A percentile compares a stretch with the other conserved stretches of the same genome.
Evolutionary conservation across 2,888 invertebrate genomes (phyloP).

Genomic region (Eupsilia transversa): DNA sequence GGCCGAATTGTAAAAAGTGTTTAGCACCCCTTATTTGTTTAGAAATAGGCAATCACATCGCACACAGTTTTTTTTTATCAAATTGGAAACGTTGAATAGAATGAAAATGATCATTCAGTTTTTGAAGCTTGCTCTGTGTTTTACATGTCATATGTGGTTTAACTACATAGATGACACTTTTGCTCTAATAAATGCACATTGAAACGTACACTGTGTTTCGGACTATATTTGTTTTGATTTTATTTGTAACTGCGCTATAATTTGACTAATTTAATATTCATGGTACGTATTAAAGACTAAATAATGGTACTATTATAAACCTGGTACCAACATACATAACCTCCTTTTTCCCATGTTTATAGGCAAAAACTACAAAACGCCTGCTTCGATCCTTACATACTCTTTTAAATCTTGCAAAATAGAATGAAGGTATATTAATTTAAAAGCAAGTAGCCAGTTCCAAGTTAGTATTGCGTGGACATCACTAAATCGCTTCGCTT

Average conservation of each 20-base stretch:
- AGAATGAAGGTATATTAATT: too few relatives aligned
- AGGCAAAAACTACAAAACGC: too few relatives aligned
- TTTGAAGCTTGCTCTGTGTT: not conserved
- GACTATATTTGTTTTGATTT: not conserved
- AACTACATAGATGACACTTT: not conserved
- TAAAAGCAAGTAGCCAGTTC: too few relatives aligned
- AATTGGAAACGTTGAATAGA: not conserved
- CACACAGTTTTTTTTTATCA: not conserved
- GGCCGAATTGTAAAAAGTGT: too few relatives aligned
- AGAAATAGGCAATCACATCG: not conserved
- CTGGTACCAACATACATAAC: too few relatives aligned
- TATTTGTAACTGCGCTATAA: not conserved
- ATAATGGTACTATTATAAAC: not conserved
- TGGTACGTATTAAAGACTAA: not conserved
- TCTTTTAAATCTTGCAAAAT: too few relatives aligned
- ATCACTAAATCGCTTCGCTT: conserved; percentile 2
- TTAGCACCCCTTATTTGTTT: not conserved
- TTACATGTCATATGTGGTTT: not conserved
- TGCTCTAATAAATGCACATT: not conserved
- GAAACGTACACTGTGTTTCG: not conserved
- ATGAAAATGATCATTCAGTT: not conserved
- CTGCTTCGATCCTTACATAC: too few relatives aligned
- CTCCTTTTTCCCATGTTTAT: too few relatives aligned
- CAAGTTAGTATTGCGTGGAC: not conserved
- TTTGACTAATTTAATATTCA: not conserved